Base-by-base conservation (phyloP, 2,113 vertebrate genomes). In the Corapipo altera region DNA sequence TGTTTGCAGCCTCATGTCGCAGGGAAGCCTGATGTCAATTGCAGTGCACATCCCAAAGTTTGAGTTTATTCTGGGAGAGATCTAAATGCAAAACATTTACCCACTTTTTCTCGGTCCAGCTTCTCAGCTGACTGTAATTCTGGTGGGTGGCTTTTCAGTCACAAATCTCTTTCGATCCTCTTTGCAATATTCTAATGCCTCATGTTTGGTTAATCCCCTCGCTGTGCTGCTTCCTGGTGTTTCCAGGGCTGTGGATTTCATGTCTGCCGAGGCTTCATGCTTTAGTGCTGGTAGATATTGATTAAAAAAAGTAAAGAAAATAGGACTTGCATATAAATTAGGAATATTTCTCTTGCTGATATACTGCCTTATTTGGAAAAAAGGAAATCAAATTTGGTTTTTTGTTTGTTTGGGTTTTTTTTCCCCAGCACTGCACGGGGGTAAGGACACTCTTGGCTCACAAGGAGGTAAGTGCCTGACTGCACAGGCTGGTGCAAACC, bases 131-230 rank as follows among this genome's bases (percentile, higher is more conserved):
- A 75, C 94, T 91, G 48, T 70, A 80, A 92, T 90, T 92, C 87
- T 84, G 69, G 49, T 93, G 85, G 91, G 78, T 78, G 87, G 91
- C 76, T 97, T 96, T 96, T 93, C 89, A 89, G 71, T 55, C 49
- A 7, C 75, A 97, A 96, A 96, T 96, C 95, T 93, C 78, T 94
- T 77, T 65, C 95, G 92, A 97, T 97, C 96, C 96, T 96, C 97
- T 97, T 95, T 96, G 93, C 92, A 95, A 80, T 91, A 94, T 90
- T 97, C 90, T 96, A 96, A 95, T 95, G 89, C 81, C 69, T 89
- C 85, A 27, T 93, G 84, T 73, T 86, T 64, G 58, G 78, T 88
- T 97, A 97, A 97, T 96, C 95, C 51, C 71, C 85, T 93, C 4
- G 12, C 89, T 89, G 52, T 54, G 75, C 92, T 89, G 94, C 89